A percentile compares a stretch with the other conserved stretches of the same genome.
These are phyloP conservation scores for Nannoperca obscura DNA, from an alignment of 2,797 vertebrate genomes.

Conservation along the genomic window DNA sequence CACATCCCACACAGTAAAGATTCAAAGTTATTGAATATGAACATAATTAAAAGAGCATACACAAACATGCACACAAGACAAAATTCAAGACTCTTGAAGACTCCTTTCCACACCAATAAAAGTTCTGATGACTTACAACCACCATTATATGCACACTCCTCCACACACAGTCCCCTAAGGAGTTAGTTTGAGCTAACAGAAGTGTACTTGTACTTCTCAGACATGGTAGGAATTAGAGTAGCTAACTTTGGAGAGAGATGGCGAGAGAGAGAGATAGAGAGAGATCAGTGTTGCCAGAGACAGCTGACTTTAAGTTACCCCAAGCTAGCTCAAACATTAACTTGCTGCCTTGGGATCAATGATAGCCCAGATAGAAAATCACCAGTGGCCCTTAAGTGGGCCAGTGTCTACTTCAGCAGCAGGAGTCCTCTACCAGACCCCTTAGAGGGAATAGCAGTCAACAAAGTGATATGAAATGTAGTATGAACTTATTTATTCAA, in stretches of 20 bases:
- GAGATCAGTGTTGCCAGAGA: constrained; percentile 43
- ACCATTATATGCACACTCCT: constrained; percentile 13
- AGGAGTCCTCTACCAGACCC: constrained; percentile 26
- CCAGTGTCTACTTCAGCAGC: constrained; percentile 38
- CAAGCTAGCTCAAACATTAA: constrained; percentile 50
- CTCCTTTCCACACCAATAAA: neutral
- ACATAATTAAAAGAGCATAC: neutral
- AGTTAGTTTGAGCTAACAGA: constrained; percentile 19
- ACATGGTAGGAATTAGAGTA: constrained; percentile 31
- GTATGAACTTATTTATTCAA: constrained; percentile 39
- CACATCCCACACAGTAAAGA: neutral
- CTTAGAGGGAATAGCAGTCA: constrained; percentile 32
- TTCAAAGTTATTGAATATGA: neutral
- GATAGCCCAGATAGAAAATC: constrained; percentile 62
- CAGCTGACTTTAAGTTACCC: constrained; percentile 31
- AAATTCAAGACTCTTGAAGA: constrained; percentile 7
- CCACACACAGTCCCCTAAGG: constrained; percentile 21
- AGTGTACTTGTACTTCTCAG: constrained; percentile 38
- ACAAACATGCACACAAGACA: neutral
- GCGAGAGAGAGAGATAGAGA: constrained; percentile 6
- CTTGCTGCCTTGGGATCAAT: constrained; percentile 57
- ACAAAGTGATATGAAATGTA: constrained; percentile 5
- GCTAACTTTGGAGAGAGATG: constrained; percentile 27
- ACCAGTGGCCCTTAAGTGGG: constrained; percentile 62
- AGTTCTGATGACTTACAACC: neutral